Evolutionary conservation across 2,113 vertebrate species (phyloP).

Genomic region (Paedocypris sp.): DNA sequence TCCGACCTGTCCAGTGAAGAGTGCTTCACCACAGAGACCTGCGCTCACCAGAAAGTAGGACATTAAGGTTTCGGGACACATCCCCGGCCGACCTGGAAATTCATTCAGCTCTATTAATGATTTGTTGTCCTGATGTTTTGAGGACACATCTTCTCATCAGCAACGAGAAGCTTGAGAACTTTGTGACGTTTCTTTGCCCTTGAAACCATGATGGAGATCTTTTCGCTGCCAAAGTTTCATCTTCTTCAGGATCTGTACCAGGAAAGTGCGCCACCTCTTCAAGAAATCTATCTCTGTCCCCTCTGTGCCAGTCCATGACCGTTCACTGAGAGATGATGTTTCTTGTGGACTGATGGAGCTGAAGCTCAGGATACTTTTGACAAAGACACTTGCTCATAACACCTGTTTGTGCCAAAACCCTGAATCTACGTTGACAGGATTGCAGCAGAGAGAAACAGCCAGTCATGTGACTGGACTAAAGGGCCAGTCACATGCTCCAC

Average conservation of each 20-base stretch:
- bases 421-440: background rate
- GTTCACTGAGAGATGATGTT: background rate
- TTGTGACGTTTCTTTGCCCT: background rate
- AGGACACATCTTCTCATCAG: conserved; percentile 33
- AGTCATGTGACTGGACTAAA: conserved; percentile 28
- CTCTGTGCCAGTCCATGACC: background rate
- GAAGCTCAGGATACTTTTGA: conserved; percentile 11
- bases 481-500: conserved; percentile 27
- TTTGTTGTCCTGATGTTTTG: conserved; percentile 30
- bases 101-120: conserved; percentile 15
- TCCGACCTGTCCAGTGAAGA: conserved; percentile 19
- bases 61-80: conserved; percentile 3
- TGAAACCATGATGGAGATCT: conserved; percentile 4
- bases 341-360: conserved; percentile 25
- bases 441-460: background rate
- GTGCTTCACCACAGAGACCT: background rate
- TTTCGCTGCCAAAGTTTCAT: conserved; percentile 1
- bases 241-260: background rate
- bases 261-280: background rate
- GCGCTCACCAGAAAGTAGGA: conserved; percentile 2
- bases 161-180: conserved; percentile 12
- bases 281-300: background rate
- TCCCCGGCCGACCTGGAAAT: background rate
- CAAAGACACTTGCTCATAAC: conserved; percentile 1
- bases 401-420: background rate